Conservation (phyloP, 2,888 invertebrate species). For the Hanleya hanleyi region DNA sequence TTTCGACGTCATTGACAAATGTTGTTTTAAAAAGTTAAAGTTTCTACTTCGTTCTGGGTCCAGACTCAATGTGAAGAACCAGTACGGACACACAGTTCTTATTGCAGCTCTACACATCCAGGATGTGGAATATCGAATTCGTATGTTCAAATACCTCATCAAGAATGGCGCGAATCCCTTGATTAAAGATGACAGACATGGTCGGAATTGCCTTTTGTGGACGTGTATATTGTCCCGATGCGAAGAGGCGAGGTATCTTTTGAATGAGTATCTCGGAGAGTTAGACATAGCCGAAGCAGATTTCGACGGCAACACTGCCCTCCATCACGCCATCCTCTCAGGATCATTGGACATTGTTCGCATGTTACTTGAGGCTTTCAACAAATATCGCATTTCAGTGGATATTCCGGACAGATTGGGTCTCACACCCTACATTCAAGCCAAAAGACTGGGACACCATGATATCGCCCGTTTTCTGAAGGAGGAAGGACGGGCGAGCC, state of each 20-base stretch:
- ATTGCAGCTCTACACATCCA: conserved; percentile 61
- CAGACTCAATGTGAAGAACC: conserved; percentile 51
- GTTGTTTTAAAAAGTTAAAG: conserved; percentile 48
- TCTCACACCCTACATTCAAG: conserved; percentile 64
- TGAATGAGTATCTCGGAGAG: conserved; percentile 57
- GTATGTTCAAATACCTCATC: conserved; percentile 59
- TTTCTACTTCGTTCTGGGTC: conserved; percentile 49
- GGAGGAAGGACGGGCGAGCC: conserved; percentile 51
- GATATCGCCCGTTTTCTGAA: conserved; percentile 51
- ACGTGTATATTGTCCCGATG: conserved; percentile 51
- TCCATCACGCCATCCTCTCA: conserved; percentile 61
- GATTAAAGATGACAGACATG: conserved; percentile 44
- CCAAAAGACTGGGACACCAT: conserved; percentile 57
- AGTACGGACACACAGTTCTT: conserved; percentile 57
- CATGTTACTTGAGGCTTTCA: conserved; percentile 49
- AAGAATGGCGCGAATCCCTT: conserved; percentile 52
- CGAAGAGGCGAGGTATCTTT: conserved; percentile 46
- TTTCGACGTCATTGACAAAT: conserved; percentile 50
- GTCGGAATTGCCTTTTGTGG: conserved; percentile 59
- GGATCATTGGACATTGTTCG: conserved; percentile 51
- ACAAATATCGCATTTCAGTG: conserved; percentile 58
- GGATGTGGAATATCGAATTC: conserved; percentile 45
- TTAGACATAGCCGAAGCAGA: conserved; percentile 60
- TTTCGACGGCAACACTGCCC: conserved; percentile 56
- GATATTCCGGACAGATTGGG: conserved; percentile 63